Evolutionary conservation across 2,797 vertebrate genomes (phyloP).

Genomic region (Zenarchopterus dispar): DNA sequence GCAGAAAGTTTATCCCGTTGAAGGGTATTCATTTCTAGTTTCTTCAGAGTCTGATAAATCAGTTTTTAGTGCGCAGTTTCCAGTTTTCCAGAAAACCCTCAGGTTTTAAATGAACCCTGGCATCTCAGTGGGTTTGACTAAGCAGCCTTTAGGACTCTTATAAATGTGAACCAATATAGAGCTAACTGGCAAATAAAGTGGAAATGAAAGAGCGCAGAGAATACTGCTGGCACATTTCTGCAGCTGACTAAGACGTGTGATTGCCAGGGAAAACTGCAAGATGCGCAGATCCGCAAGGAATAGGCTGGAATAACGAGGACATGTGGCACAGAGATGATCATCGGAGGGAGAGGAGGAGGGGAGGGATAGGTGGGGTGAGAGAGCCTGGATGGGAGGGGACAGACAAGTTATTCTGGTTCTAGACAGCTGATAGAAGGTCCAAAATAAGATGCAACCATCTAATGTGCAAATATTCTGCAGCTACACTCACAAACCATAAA

Average conservation of each 20-base stretch:
- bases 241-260: neutral
- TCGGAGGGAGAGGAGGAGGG: constrained; percentile 12
- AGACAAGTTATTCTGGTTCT: constrained; percentile 81
- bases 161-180: constrained; percentile 14
- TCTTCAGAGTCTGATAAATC: too few relatives aligned
- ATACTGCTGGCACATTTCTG: neutral
- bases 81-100: too few relatives aligned
- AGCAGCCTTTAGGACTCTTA: constrained; percentile 14
- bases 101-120: too few relatives aligned
- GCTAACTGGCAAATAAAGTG: constrained; percentile 23
- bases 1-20: too few relatives aligned
- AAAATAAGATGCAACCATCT: constrained; percentile 75
- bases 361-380: constrained; percentile 21
- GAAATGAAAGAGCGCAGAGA: constrained; percentile 17
- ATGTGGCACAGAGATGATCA: constrained; percentile 49
- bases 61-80: too few relatives aligned
- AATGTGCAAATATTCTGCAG: constrained; percentile 62
- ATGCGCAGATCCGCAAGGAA: constrained; percentile 31
- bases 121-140: too few relatives aligned
- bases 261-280: constrained; percentile 25
- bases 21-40: too few relatives aligned
- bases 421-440: constrained; percentile 78
- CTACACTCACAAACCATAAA: constrained; percentile 72
- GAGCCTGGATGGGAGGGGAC: constrained; percentile 40
- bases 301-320: constrained; percentile 31